phyloP scores from a whole-genome alignment of 2,113 vertebrate species.

The Phylloscopus trochilus region DNA sequence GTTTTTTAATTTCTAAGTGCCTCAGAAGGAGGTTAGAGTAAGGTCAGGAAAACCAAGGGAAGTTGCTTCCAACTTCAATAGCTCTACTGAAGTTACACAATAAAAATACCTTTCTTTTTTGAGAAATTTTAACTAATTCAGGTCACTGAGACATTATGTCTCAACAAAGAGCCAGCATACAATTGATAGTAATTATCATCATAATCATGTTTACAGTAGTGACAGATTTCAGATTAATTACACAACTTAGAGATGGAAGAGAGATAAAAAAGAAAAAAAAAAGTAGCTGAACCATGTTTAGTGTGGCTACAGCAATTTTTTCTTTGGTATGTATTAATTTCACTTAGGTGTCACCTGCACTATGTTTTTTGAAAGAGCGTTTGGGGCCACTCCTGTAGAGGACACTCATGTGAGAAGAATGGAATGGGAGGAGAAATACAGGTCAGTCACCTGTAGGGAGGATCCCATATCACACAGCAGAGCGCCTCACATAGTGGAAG shows the following conservation, averaged over 20 bases:
- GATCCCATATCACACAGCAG: neutral
- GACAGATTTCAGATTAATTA: neutral
- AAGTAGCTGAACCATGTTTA: neutral
- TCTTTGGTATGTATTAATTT: neutral
- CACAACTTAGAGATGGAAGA: neutral
- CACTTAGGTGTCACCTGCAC: neutral
- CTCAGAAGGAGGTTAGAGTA: neutral
- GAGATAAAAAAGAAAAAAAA: neutral
- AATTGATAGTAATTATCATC: neutral
- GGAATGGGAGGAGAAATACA: neutral
- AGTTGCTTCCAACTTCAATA: neutral
- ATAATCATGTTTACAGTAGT: neutral
- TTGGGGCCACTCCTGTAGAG: neutral
- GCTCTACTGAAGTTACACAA: neutral
- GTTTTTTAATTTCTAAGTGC: neutral
- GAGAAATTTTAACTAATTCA: neutral
- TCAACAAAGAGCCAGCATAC: neutral
- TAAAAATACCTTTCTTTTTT: neutral
- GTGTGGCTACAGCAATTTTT: neutral
- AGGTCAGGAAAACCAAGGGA: neutral
- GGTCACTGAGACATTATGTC: neutral
- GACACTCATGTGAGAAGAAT: fast-evolving
- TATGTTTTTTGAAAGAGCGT: neutral
- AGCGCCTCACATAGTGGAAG: neutral
- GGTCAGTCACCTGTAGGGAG: neutral